phyloP scores from a whole-genome alignment of 2,888 invertebrate genomes.

The Sarcophaga variegata region DNA sequence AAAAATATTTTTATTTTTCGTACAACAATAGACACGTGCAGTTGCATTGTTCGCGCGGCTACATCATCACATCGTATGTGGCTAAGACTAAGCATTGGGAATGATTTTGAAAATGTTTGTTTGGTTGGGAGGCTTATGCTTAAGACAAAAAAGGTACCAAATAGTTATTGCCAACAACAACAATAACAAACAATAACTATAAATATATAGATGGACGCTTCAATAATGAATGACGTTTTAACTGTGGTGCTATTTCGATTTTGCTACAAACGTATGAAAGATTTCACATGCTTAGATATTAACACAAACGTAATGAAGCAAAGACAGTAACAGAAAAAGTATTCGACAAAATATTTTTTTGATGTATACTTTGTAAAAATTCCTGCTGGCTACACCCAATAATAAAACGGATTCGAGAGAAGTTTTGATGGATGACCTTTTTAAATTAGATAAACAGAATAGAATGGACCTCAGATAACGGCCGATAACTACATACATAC shows the following conservation, averaged over 20 bases:
- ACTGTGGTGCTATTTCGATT: slow-evolving; percentile 20
- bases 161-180: neutral
- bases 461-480: too few species aligned
- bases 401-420: too few species aligned
- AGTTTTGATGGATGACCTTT: too few species aligned
- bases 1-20: neutral
- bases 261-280: neutral
- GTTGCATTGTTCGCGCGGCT: slow-evolving; percentile 50
- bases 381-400: too few species aligned
- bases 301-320: neutral
- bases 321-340: slow-evolving; percentile 16
- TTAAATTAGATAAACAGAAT: too few species aligned
- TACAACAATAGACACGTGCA: slow-evolving; percentile 64
- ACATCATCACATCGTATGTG: neutral
- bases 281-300: slow-evolving; percentile 40
- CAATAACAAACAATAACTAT: neutral
- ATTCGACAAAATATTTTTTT: neutral
- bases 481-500: too few species aligned
- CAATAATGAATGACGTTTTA: slow-evolving; percentile 65
- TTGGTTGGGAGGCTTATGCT: neutral
- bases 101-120: neutral
- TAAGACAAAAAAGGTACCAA: slow-evolving; percentile 4
- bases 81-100: slow-evolving; percentile 2
- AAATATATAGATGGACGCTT: slow-evolving; percentile 29
- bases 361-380: neutral